Conservation (phyloP, 1,140 invertebrate genomes). For the Patella vulgata region DNA sequence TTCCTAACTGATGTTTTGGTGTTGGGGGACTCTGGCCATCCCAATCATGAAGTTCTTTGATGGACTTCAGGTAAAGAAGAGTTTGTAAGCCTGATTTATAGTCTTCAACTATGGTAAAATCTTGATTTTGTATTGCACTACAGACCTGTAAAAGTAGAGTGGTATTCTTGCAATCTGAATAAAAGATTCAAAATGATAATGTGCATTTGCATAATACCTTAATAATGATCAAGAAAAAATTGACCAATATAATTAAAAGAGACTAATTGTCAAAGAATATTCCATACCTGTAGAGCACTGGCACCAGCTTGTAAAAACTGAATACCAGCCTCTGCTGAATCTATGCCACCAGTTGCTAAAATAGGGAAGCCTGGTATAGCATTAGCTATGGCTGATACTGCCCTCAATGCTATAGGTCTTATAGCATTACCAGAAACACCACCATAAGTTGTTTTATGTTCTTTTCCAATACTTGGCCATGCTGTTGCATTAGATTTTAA, state of each 20-base stretch:
- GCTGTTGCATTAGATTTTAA: conserved; percentile 81
- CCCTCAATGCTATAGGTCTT: conserved; percentile 88
- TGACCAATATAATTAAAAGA: no score
- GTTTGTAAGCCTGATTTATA: conserved; percentile 91
- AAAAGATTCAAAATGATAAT: background rate
- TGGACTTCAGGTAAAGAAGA: conserved; percentile 83
- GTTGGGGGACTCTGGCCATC: conserved; percentile 94
- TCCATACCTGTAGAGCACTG: conserved; percentile 83
- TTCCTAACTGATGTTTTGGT: conserved; percentile 89
- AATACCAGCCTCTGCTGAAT: conserved; percentile 91
- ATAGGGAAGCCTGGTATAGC: conserved; percentile 89
- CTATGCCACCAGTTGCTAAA: conserved; percentile 93
- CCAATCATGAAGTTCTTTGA: conserved; percentile 79
- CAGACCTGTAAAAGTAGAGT: conserved; percentile 75
- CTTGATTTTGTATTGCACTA: conserved; percentile 98
- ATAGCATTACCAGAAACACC: conserved; percentile 97
- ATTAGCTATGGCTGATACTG: conserved; percentile 86
- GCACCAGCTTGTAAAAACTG: conserved; percentile 95
- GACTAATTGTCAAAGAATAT: no score
- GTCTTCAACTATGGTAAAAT: conserved; percentile 94
- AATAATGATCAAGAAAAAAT: no score
- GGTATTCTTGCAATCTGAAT: background rate
- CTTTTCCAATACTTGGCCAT: conserved; percentile 89
- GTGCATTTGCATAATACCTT: no score
- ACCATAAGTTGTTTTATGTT: conserved; percentile 91